A percentile compares a stretch with the other conserved stretches of the same genome.
These are phyloP conservation scores for Brachionichthys hirsutus DNA, from an alignment of 2,113 vertebrate genomes.

Conservation along the genomic window DNA sequence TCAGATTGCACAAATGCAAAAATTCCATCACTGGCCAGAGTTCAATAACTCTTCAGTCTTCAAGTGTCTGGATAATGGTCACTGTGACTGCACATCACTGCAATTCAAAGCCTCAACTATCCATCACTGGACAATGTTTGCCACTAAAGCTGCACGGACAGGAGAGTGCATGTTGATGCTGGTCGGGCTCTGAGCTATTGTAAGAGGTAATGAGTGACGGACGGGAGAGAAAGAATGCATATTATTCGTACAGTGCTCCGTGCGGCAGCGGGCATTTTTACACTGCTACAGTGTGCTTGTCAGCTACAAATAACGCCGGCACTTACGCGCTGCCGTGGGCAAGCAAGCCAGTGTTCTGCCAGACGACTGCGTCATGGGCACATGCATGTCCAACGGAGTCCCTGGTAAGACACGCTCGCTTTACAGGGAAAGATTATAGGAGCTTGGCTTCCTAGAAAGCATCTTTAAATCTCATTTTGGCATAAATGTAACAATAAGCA, in stretches of 20 bases:
- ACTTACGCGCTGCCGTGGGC: slow-evolving; percentile 74
- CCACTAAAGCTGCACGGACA: slow-evolving; percentile 61
- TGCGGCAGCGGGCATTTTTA: slow-evolving; percentile 64
- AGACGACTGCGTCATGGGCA: slow-evolving; percentile 69
- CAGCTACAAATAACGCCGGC: slow-evolving; percentile 63
- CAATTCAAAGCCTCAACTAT: slow-evolving; percentile 67
- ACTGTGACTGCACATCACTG: slow-evolving; percentile 62
- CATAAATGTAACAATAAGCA: neutral
- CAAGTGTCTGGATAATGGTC: slow-evolving; percentile 75
- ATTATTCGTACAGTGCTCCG: slow-evolving; percentile 59
- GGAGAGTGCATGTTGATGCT: slow-evolving; percentile 40
- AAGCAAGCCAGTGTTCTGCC: slow-evolving; percentile 62
- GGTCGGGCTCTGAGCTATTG: slow-evolving; percentile 42
- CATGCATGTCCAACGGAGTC: slow-evolving; percentile 68
- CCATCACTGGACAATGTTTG: slow-evolving; percentile 63
- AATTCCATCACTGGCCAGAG: slow-evolving; percentile 73
- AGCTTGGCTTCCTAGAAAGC: slow-evolving; percentile 28
- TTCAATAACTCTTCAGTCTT: slow-evolving; percentile 76
- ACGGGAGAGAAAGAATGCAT: slow-evolving; percentile 56
- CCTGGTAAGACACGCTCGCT: slow-evolving; percentile 49
- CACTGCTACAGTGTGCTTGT: slow-evolving; percentile 70
- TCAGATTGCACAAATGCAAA: slow-evolving; percentile 64
- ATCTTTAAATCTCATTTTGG: slow-evolving; percentile 4
- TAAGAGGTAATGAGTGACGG: slow-evolving; percentile 62
- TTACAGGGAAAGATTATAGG: slow-evolving; percentile 53